These are phyloP conservation scores for Heliocidaris erythrogramma DNA, from an alignment of 35 echinoderm and acorn worm genomes.

Conservation along the genomic window DNA sequence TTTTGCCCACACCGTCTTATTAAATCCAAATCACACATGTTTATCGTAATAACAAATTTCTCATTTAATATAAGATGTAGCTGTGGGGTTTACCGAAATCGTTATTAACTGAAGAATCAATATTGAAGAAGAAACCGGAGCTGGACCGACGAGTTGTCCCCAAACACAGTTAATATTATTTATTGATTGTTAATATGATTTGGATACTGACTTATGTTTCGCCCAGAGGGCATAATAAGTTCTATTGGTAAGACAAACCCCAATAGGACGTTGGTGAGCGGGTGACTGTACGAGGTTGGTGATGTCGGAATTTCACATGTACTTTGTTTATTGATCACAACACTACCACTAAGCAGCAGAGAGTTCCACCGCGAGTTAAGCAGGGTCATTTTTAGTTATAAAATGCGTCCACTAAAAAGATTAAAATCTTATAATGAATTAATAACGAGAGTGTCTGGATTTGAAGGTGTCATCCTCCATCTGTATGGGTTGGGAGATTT, in stretches of 20 bases:
- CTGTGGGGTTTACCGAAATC: conserved; percentile 15
- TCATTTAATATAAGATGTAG: conserved; percentile 26
- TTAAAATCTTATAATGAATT: no score
- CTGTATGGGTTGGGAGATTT: no score
- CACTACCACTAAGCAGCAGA: not conserved
- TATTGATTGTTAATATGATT: conserved; percentile 42
- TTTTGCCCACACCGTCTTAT: not conserved
- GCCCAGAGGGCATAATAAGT: conserved; percentile 7
- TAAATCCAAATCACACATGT: conserved; percentile 29
- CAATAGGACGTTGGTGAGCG: not conserved
- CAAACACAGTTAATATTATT: conserved; percentile 41
- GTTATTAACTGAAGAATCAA: conserved; percentile 7
- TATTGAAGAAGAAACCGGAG: not conserved
- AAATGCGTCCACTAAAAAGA: not conserved
- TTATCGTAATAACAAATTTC: conserved; percentile 26
- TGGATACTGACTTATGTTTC: conserved; percentile 40
- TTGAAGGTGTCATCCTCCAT: no score
- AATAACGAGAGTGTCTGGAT: no score
- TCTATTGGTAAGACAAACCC: conserved; percentile 14
- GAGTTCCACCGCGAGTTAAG: not conserved
- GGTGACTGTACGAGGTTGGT: not conserved
- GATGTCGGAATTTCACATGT: not conserved
- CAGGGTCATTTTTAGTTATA: not conserved
- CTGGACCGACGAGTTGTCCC: not conserved
- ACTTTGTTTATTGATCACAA: not conserved